A percentile compares a stretch with the other conserved stretches of the same genome.
Evolutionary conservation across 2,113 vertebrate genomes (phyloP).

Genomic region (Beaufortia kweichowensis): DNA sequence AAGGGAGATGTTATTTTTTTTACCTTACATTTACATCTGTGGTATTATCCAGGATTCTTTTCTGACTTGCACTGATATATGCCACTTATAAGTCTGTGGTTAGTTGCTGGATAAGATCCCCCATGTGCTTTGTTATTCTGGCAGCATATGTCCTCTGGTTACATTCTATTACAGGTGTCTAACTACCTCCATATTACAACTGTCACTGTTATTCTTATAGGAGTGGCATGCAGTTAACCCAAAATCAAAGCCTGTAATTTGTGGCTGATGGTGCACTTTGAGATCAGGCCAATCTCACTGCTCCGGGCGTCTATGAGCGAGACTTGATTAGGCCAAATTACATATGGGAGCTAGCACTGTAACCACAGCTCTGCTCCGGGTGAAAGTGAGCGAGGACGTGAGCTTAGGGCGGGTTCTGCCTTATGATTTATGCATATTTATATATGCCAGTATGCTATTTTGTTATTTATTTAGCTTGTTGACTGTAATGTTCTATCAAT

Average conservation of each 20-base stretch:
- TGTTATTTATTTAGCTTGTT: not conserved
- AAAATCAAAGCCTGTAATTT: slow-evolving; percentile 84
- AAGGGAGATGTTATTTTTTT: not conserved
- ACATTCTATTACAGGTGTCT: slow-evolving; percentile 67
- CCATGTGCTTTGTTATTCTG: slow-evolving; percentile 11
- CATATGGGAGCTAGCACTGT: slow-evolving; percentile 81
- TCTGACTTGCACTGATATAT: not conserved
- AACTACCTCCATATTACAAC: slow-evolving; percentile 71
- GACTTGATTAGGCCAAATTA: slow-evolving; percentile 85
- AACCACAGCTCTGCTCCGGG: slow-evolving; percentile 69
- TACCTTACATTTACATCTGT: not conserved
- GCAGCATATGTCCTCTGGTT: slow-evolving; percentile 45
- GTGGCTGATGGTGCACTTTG: slow-evolving; percentile 79
- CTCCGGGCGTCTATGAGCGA: slow-evolving; percentile 73
- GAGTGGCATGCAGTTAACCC: slow-evolving; percentile 80
- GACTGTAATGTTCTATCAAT: slow-evolving; percentile 16
- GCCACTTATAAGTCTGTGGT: not conserved
- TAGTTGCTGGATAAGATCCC: slow-evolving; percentile 16
- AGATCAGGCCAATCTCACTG: slow-evolving; percentile 79
- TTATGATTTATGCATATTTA: slow-evolving; percentile 26
- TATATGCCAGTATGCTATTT: not conserved
- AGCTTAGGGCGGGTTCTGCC: slow-evolving; percentile 25
- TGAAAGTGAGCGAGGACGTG: slow-evolving; percentile 71
- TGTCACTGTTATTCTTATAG: slow-evolving; percentile 76
- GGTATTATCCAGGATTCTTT: not conserved